These are phyloP conservation scores for Busseola fusca DNA, from an alignment of 2,888 invertebrate species.

Conservation along the genomic window DNA sequence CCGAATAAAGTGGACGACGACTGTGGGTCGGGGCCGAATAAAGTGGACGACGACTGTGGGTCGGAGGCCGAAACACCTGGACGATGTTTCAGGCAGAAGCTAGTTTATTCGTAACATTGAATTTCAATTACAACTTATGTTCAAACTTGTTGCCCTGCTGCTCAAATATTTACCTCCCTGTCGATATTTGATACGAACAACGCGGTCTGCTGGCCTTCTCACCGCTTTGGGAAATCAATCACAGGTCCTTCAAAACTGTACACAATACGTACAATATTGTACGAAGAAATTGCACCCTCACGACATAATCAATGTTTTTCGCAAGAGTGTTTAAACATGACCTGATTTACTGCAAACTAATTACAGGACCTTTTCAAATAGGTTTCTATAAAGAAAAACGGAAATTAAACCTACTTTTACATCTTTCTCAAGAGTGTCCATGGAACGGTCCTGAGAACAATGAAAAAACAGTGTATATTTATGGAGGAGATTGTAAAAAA, in stretches of 20 bases:
- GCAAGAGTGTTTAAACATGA: conserved; percentile 12
- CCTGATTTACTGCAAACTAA: not conserved
- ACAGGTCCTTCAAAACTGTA: conserved; percentile 6
- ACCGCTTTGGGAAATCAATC: conserved; percentile 52
- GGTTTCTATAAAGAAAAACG: not conserved
- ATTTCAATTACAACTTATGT: not conserved
- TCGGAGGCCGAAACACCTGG: not conserved
- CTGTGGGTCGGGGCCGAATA: too few relatives aligned
- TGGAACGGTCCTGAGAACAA: not conserved
- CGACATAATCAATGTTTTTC: conserved; percentile 11
- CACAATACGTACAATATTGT: conserved; percentile 15
- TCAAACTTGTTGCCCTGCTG: not conserved
- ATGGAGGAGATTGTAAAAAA: not conserved
- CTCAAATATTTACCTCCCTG: not conserved
- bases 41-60: too few relatives aligned
- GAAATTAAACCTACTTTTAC: not conserved
- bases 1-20: too few relatives aligned
- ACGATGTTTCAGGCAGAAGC: not conserved
- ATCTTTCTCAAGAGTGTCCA: too few relatives aligned
- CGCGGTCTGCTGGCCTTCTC: not conserved
- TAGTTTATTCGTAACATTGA: not conserved
- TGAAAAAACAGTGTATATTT: not conserved
- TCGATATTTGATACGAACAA: conserved; percentile 9
- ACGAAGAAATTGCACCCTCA: not conserved
- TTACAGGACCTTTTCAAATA: not conserved